phyloP scores from a whole-genome alignment of 2,797 vertebrate genomes.

The Avahi laniger region DNA sequence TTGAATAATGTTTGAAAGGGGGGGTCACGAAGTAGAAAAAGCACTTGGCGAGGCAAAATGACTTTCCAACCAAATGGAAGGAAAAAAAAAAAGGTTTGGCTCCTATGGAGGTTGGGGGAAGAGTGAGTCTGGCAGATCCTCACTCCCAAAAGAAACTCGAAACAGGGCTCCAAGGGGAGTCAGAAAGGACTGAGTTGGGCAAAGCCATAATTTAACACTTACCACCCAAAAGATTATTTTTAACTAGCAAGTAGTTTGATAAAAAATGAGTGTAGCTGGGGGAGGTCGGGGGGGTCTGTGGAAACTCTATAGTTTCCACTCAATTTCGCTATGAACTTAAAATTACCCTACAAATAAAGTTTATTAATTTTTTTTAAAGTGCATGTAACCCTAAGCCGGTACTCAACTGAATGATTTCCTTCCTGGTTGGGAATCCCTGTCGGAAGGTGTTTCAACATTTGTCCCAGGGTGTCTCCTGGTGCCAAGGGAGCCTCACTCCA shows the following conservation, averaged over 20 bases:
- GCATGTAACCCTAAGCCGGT: background rate
- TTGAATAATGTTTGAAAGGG: constrained; percentile 82
- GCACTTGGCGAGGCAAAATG: constrained; percentile 80
- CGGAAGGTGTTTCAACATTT: accelerated
- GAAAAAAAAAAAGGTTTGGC: background rate
- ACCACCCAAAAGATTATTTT: background rate
- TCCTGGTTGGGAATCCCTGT: no score
- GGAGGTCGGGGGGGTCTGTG: background rate
- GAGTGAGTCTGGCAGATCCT: background rate
- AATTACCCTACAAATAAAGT: background rate
- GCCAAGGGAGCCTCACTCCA: background rate
- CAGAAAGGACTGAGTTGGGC: background rate
- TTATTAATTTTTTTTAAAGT: background rate
- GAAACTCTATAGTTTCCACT: background rate
- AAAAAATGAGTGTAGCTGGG: background rate
- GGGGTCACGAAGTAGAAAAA: constrained; percentile 80
- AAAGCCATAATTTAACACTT: background rate
- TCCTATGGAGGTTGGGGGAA: background rate
- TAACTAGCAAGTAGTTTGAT: background rate
- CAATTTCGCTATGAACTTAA: background rate
- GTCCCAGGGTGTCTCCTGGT: no score
- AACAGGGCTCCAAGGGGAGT: background rate
- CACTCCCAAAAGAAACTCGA: accelerated
- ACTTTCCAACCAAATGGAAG: constrained; percentile 76
- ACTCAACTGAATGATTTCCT: background rate